These are phyloP conservation scores for Eurosta solidaginis DNA, from an alignment of 1,140 invertebrate genomes.

Conservation along the genomic window DNA sequence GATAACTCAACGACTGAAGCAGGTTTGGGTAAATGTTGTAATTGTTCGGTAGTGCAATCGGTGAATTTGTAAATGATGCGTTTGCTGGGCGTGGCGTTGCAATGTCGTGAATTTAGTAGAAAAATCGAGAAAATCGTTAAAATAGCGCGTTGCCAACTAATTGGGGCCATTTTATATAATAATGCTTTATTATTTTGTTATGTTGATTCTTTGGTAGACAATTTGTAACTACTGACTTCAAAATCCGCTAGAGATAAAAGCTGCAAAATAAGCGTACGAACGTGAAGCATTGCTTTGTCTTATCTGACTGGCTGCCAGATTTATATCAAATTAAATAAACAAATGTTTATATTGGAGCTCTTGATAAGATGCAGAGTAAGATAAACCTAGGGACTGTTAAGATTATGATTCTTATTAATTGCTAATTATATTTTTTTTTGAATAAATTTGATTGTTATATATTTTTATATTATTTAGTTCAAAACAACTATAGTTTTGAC, in stretches of 20 bases:
- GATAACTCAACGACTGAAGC: slow-evolving; percentile 35
- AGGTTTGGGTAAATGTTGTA: slow-evolving; percentile 23
- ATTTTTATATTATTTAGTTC: too few relatives aligned
- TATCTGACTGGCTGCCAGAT: slow-evolving; percentile 11
- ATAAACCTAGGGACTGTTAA: too few relatives aligned
- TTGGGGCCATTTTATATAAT: neutral
- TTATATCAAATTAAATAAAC: neutral
- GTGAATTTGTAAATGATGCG: neutral
- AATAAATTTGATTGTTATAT: too few relatives aligned
- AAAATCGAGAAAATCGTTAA: neutral
- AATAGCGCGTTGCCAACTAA: neutral
- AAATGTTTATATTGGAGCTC: too few relatives aligned
- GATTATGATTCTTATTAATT: too few relatives aligned
- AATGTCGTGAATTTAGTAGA: neutral
- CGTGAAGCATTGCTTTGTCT: neutral
- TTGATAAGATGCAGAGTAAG: too few relatives aligned
- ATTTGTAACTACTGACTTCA: neutral
- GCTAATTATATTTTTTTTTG: too few relatives aligned
- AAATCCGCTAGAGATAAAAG: neutral
- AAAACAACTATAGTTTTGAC: too few relatives aligned
- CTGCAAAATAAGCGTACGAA: neutral
- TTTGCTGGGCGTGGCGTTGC: neutral
- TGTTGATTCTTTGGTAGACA: neutral
- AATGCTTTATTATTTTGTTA: neutral
- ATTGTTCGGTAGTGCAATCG: slow-evolving; percentile 31